phyloP scores from a whole-genome alignment of 2,888 invertebrate species.

The Drosophila greeni region DNA sequence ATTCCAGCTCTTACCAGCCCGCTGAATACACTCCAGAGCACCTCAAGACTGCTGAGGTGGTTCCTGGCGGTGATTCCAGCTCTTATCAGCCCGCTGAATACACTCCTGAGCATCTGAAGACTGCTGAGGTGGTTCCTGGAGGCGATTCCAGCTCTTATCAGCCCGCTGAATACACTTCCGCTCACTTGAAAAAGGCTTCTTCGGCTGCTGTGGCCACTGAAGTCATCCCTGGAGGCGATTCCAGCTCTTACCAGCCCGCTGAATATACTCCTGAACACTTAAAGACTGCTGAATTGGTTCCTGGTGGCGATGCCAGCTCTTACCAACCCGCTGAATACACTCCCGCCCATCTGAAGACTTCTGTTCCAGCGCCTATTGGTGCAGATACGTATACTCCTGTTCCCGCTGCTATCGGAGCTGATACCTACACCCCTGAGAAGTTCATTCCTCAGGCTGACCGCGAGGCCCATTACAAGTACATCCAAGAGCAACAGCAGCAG shows the following conservation, averaged over 20 bases:
- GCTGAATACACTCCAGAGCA: too few species aligned
- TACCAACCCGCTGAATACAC: slow-evolving; percentile 30
- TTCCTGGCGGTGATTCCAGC: too few species aligned
- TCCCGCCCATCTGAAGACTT: neutral
- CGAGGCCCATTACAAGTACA: slow-evolving; percentile 40
- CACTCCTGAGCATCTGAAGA: too few species aligned
- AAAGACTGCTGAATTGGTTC: slow-evolving; percentile 2
- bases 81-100: too few species aligned
- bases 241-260: slow-evolving; percentile 42
- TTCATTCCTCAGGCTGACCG: slow-evolving; percentile 44
- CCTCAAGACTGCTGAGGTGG: too few species aligned
- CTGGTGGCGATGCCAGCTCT: slow-evolving; percentile 10
- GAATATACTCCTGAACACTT: slow-evolving; percentile 25
- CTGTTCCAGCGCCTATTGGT: slow-evolving; percentile 3
- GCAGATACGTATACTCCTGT: neutral
- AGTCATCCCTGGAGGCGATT: too few species aligned
- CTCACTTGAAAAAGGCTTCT: too few species aligned
- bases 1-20: too few species aligned
- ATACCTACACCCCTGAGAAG: slow-evolving; percentile 50
- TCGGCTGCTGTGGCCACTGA: too few species aligned
- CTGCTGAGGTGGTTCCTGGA: slow-evolving; percentile 5
- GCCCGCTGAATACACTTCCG: slow-evolving; percentile 15
- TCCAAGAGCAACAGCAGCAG: slow-evolving; percentile 32
- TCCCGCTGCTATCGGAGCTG: slow-evolving; percentile 42
- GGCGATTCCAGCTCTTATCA: slow-evolving; percentile 8